Evolutionary conservation across 2,888 invertebrate species (phyloP), one percentile per base, ranked within the genome.

Genomic region (Trichopria drosophilae): DNA sequence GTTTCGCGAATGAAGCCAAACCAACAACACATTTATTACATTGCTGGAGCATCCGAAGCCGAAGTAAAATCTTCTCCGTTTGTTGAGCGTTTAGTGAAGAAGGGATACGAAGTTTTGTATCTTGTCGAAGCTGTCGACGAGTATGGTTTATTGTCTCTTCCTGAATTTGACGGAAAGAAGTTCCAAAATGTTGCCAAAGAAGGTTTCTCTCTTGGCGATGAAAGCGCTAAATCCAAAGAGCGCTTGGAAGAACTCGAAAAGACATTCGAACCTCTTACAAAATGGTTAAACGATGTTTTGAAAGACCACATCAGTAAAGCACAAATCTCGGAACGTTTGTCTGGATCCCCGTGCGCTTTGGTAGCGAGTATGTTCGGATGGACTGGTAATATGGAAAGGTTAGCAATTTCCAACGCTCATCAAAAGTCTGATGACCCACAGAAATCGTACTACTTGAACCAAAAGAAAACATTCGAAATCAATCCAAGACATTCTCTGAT

Each of bases 181-280:
- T 98, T 99, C 90, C 95, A 95, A 79, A 99, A 99, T 76, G 93
- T 97, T 44, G 99, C 99, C 63, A 99, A 99, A 79, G 99, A 99
- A 80, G 96, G 96, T 23, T 87, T 98, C 73, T 84, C 87, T 61
- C 77, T 98, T 6, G n/a, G n/a, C n/a, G 85, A 88, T 34, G 92
- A 93, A 68, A 80, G 84, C 77, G 62, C 63, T 1, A 68, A 68
- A 12, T 62, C 68, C 57, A 89, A 91, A 77, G 88, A 89, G 73
- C 83, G 84, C 60, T 78, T 86, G 67, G 93, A 94, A 72, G 83
- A 84, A 48, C 73, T 90, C 53, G 87, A 88, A 74, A 82, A 80
- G 60, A 83, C 85, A 48, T 95, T 86, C 76, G 93, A 95, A 77
- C 95, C 97, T 36, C 81, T 99, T 53, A 86, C 88, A 13, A 87